phyloP scores from a whole-genome alignment of 2,113 vertebrate genomes.

The Corvus moneduloides region DNA sequence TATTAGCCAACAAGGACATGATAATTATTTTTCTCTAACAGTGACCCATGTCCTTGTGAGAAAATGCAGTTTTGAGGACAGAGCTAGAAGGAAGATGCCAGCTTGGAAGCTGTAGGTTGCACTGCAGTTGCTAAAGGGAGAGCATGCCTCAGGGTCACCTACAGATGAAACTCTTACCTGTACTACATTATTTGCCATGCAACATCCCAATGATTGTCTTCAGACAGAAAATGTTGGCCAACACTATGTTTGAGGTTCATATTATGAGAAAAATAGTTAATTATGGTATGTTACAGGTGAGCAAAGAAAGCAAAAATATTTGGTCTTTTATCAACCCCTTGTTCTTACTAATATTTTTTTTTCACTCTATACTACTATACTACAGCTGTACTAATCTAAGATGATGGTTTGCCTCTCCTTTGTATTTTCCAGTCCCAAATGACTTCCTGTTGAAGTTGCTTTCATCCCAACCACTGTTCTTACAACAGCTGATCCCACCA shows the following conservation, averaged over 20 bases:
- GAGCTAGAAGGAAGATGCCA: background rate
- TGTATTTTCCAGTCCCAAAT: background rate
- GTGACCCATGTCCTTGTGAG: background rate
- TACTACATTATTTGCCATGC: background rate
- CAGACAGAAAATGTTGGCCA: background rate
- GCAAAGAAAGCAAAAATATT: background rate
- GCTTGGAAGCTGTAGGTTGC: background rate
- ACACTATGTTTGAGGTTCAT: background rate
- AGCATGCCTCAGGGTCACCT: background rate
- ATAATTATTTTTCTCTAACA: conserved; percentile 34
- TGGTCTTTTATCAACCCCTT: background rate
- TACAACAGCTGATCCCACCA: background rate
- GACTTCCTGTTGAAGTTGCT: background rate
- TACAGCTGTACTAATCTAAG: background rate
- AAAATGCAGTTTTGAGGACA: background rate
- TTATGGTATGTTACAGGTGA: background rate
- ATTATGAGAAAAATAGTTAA: background rate
- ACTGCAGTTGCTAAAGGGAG: background rate
- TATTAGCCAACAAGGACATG: conserved; percentile 18
- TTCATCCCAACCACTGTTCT: background rate
- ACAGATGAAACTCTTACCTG: background rate
- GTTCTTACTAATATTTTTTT: background rate
- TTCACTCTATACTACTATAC: background rate
- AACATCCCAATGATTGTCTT: background rate
- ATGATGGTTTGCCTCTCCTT: background rate